A percentile compares a stretch with the other conserved stretches of the same genome.
phyloP scores from a whole-genome alignment of 2,113 vertebrate genomes.

The Heterochromis multidens region DNA sequence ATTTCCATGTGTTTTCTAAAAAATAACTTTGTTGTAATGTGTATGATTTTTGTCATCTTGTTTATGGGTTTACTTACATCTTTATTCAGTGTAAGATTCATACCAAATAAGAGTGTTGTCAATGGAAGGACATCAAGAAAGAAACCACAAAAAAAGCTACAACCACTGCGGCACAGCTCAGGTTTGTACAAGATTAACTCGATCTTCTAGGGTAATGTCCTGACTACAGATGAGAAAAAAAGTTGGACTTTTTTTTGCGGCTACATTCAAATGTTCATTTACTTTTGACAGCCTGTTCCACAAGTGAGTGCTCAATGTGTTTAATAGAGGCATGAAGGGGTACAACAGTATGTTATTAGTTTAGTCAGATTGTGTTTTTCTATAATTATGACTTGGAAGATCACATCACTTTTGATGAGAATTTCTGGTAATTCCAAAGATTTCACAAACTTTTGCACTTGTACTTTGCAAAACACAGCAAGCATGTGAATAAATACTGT shows the following conservation, averaged over 20 bases:
- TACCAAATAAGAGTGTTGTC: background rate
- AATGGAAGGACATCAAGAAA: background rate
- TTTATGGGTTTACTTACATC: background rate
- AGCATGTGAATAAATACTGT: slow-evolving; percentile 8
- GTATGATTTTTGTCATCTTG: background rate
- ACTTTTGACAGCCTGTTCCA: background rate
- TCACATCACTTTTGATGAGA: background rate
- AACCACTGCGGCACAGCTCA: background rate
- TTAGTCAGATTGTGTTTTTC: background rate
- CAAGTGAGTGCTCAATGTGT: background rate
- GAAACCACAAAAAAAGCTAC: background rate
- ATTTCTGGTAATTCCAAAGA: background rate
- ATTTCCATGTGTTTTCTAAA: too few species aligned
- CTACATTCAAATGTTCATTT: background rate
- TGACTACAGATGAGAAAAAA: background rate
- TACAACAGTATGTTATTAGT: background rate
- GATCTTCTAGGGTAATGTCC: background rate
- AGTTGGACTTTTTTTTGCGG: background rate
- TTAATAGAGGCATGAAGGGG: background rate
- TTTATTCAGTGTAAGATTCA: background rate
- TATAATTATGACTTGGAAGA: background rate
- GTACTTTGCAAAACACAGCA: slow-evolving; percentile 17
- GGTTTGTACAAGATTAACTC: background rate
- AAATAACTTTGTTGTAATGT: background rate
- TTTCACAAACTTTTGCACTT: background rate